A percentile compares a stretch with the other conserved stretches of the same genome.
Conservation (phyloP, 1,140 invertebrate species). For the Lepidurus apus region DNA sequence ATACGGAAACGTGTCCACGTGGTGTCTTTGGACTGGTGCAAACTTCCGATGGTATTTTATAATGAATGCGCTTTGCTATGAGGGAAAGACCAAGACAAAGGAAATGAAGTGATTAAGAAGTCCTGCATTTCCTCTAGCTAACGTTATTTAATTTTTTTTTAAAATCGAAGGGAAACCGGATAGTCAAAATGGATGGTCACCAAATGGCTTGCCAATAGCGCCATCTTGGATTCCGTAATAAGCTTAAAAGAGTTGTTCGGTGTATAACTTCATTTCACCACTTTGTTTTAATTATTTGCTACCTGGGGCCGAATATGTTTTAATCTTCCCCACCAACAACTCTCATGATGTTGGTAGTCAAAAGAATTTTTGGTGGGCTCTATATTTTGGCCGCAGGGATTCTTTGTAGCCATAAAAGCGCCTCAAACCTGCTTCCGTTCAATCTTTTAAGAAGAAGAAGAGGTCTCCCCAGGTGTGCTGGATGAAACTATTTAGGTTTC, state of each 20-base stretch:
- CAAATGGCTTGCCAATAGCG: neutral
- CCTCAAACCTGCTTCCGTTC: slow-evolving; percentile 4
- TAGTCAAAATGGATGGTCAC: neutral
- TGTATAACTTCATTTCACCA: neutral
- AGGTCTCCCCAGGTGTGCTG: neutral
- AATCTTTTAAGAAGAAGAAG: neutral
- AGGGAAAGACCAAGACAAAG: too few species aligned
- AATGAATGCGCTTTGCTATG: too few species aligned
- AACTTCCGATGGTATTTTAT: too few species aligned
- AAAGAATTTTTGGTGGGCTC: neutral
- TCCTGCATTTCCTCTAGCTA: too few species aligned
- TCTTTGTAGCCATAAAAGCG: neutral
- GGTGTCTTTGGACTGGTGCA: too few species aligned
- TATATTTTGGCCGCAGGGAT: neutral
- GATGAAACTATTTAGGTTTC: slow-evolving; percentile 4
- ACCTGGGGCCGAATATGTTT: slow-evolving; percentile 11
- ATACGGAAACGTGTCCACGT: too few species aligned
- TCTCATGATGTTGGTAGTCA: neutral
- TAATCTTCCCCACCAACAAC: neutral
- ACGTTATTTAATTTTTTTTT: too few species aligned
- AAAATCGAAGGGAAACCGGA: neutral
- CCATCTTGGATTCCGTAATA: neutral
- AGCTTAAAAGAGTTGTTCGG: neutral
- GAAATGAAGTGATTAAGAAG: too few species aligned
- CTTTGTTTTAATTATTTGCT: slow-evolving; percentile 20